phyloP scores from a whole-genome alignment of 2,113 vertebrate genomes.

The Mus spicilegus region DNA sequence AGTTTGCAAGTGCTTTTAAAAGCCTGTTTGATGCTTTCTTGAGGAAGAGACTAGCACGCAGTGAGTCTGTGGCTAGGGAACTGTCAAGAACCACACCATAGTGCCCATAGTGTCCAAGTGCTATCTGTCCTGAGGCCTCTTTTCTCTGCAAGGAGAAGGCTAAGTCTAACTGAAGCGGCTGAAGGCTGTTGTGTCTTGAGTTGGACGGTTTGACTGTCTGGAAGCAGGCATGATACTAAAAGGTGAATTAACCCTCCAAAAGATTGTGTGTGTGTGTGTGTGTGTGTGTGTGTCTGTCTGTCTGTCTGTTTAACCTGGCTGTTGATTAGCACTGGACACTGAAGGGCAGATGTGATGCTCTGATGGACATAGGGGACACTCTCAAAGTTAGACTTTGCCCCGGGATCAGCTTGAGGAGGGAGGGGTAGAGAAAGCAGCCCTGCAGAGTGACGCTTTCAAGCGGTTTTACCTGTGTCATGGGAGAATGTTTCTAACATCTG shows the following conservation, averaged over 20 bases:
- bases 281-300: not conserved
- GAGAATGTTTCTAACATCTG: conserved; percentile 77
- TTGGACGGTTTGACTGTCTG: not conserved
- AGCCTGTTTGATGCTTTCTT: not conserved
- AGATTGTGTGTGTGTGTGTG: not conserved
- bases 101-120: not conserved
- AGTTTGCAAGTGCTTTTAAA: not conserved
- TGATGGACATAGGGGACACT: not conserved
- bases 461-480: conserved; percentile 8
- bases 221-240: not conserved
- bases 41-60: not conserved
- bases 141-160: not conserved
- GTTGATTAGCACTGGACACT: not conserved
- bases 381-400: not conserved
- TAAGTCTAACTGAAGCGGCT: not conserved
- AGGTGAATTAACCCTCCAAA: not conserved
- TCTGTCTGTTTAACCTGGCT: not conserved
- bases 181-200: not conserved
- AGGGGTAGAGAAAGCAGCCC: not conserved
- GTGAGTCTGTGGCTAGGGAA: not conserved
- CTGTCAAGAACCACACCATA: accelerated
- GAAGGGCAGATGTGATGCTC: not conserved
- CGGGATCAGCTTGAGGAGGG: not conserved
- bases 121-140: not conserved
- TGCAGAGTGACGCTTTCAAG: not conserved